Evolutionary conservation across 2,797 vertebrate genomes (phyloP).

Genomic region (Poeciliopsis turneri): DNA sequence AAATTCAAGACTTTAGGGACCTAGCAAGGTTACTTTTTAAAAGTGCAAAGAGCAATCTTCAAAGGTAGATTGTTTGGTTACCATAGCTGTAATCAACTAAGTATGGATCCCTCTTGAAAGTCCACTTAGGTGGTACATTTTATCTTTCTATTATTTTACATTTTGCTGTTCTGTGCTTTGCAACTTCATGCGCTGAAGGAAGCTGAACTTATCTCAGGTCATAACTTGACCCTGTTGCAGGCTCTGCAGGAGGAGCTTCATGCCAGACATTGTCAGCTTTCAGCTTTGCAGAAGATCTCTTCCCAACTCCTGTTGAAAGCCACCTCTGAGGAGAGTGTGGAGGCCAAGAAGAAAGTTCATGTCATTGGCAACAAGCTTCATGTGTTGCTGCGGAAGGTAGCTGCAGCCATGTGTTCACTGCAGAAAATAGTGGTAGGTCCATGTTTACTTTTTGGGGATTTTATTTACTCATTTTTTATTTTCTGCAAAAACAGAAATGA

Average conservation of each 20-base stretch:
- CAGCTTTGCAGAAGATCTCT: conserved; percentile 84
- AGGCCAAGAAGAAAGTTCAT: conserved; percentile 90
- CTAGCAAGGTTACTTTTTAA: too few relatives aligned
- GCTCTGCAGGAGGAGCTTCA: conserved; percentile 85
- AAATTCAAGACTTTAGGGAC: too few relatives aligned
- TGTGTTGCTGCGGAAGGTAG: conserved; percentile 82
- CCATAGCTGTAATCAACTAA: too few relatives aligned
- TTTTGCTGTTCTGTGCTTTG: neutral
- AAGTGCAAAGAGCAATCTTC: too few relatives aligned
- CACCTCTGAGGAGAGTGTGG: conserved; percentile 79
- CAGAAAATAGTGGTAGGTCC: conserved; percentile 80
- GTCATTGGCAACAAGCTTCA: conserved; percentile 86
- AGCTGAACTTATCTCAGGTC: too few relatives aligned
- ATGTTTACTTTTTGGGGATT: neutral
- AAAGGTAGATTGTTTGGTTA: too few relatives aligned
- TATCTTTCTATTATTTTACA: too few relatives aligned
- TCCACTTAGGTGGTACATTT: too few relatives aligned
- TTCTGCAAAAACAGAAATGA: neutral
- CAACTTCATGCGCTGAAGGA: neutral
- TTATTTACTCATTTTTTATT: neutral
- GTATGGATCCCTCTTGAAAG: too few relatives aligned
- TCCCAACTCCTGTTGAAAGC: conserved; percentile 83
- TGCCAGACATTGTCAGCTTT: conserved; percentile 76
- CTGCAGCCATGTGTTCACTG: conserved; percentile 73
- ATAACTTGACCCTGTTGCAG: conserved; percentile 67